Base-by-base conservation (phyloP, 2,113 vertebrate species). In the Hippolais icterina region DNA sequence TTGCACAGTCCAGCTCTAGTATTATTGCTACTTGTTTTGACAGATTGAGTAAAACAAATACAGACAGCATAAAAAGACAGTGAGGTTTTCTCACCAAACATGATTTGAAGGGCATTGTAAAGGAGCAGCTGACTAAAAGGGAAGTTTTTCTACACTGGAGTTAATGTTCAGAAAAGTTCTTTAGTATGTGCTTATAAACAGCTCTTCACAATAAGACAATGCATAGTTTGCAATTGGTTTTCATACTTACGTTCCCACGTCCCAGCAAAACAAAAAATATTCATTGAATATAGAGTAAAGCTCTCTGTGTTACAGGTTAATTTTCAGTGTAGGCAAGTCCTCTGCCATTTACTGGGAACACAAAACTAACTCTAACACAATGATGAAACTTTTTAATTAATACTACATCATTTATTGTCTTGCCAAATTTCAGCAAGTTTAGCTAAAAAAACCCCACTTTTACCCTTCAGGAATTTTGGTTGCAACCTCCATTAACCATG, bases 1-100 rank as follows among this genome's bases (percentile, higher is more conserved):
- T 78, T 90, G 37, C 79, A 92, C 27, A 61, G 54, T 88, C 49
- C 88, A 87, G 85, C 47, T 82, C 69, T 41, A 94, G 53, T 39
- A 59, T 64, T 85, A 68, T 74, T 92, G 53, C 60, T 88, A 68
- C 37, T 59, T 81, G 46, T 28, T 87, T 50, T 89, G 85, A 92
- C 92, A 95, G 80, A 70, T 31, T 84, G 60, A 91, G 60, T 72
- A 82, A 63, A 83, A 70, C 72, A 95, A 95, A 95, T 86, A 94
- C 24, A 94, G 78, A 64, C 47, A 92, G 68, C 50, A 54, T 44
- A 83, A 85, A 93, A 80, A 83, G 46, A 92, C n/a, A 54, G n/a
- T 2, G 14, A 93, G 25, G 25, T 77, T 57, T 50, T 89, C 82
- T 94, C 75, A 84, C 52, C 39, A 85, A 95, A 90, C 28, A 68